Conservation (phyloP, 2,113 vertebrate genomes). For the Theristicus caerulescens region DNA sequence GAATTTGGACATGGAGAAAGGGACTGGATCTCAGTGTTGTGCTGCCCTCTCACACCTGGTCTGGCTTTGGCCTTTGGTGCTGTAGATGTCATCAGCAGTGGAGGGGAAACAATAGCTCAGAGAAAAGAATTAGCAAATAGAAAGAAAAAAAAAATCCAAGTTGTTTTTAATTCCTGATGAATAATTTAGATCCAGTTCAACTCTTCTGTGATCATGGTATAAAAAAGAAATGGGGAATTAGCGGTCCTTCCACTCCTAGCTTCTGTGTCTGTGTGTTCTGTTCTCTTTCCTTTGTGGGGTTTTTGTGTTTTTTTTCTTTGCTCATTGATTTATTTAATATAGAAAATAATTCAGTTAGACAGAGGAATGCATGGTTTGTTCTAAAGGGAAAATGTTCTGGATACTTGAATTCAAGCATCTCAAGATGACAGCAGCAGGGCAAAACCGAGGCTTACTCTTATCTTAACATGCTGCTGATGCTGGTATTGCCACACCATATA, state of each 20-base stretch:
- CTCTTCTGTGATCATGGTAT: not conserved
- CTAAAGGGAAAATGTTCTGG: not conserved
- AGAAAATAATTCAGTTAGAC: not conserved
- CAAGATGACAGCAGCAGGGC: not conserved
- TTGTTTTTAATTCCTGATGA: not conserved
- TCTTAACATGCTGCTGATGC: not conserved
- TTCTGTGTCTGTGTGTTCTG: not conserved
- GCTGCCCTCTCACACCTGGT: not conserved
- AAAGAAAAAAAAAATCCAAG: not conserved
- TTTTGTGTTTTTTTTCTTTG: not conserved
- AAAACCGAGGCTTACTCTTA: not conserved
- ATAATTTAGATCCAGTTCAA: not conserved
- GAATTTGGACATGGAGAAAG: not conserved
- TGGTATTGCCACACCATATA: not conserved
- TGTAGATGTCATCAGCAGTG: not conserved
- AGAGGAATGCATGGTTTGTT: not conserved
- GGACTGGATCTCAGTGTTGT: not conserved
- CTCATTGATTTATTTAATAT: not conserved
- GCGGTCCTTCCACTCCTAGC: accelerated
- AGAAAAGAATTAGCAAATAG: not conserved
- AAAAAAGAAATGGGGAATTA: not conserved
- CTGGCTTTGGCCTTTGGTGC: not conserved
- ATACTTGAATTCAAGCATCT: not conserved
- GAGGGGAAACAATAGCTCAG: not conserved
- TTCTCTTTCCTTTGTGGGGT: not conserved